phyloP scores from a whole-genome alignment of 2,113 vertebrate genomes.

The Orthonyx spaldingii region DNA sequence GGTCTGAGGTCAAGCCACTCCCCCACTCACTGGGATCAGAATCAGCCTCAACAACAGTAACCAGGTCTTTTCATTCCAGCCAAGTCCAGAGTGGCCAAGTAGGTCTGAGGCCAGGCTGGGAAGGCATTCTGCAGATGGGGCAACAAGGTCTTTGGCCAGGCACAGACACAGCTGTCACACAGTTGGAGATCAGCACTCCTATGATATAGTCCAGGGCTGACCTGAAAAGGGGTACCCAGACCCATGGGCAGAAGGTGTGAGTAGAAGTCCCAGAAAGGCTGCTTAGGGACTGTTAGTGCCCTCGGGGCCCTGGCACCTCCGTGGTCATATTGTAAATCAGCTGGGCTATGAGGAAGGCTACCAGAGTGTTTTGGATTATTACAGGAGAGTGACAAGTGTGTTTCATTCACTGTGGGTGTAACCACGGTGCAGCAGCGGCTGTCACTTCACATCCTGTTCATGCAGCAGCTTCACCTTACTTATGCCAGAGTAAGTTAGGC shows the following conservation, averaged over 20 bases:
- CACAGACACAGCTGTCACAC: not conserved
- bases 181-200: not conserved
- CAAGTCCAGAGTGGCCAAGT: not conserved
- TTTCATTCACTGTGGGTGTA: not conserved
- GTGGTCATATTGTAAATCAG: not conserved
- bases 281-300: not conserved
- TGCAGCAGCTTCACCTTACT: not conserved
- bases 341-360: not conserved
- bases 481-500: not conserved
- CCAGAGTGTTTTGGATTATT: not conserved
- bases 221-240: not conserved
- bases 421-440: not conserved
- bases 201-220: fast-evolving
- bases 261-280: not conserved
- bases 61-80: not conserved
- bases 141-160: not conserved
- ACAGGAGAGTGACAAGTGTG: not conserved
- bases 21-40: not conserved
- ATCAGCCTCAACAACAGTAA: not conserved
- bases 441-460: not conserved
- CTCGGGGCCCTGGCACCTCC: not conserved
- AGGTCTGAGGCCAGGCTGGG: not conserved
- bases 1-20: not conserved
- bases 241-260: not conserved
- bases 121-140: not conserved